Percentiles rank a stretch among this genome's conserved stretches.
Conservation (phyloP, 1,140 invertebrate species). For the Polypedilum pembai region DNA sequence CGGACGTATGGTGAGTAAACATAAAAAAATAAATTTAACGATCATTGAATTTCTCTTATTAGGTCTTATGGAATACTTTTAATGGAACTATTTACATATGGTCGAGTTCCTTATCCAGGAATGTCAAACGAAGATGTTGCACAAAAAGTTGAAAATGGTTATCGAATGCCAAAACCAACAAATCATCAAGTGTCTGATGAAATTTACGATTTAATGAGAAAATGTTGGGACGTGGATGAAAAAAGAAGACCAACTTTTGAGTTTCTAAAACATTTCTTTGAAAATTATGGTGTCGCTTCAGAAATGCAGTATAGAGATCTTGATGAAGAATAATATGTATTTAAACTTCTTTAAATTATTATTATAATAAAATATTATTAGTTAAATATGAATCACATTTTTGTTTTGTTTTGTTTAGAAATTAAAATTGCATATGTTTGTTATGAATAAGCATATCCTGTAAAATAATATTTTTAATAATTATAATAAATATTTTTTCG, state of each 20-base stretch:
- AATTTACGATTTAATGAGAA: slow-evolving; percentile 82
- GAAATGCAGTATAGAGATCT: slow-evolving; percentile 83
- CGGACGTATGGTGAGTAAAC: slow-evolving; percentile 76
- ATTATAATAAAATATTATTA: no score
- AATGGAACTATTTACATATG: slow-evolving; percentile 95
- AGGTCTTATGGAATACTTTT: slow-evolving; percentile 87
- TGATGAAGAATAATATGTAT: no score
- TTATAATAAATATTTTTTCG: no score
- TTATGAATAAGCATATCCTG: no score
- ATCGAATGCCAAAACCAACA: slow-evolving; percentile 86
- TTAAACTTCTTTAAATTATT: no score
- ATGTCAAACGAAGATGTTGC: slow-evolving; percentile 94
- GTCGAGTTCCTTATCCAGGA: slow-evolving; percentile 92
- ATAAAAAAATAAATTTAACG: no score
- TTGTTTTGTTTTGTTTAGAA: no score
- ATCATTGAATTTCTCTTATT: not conserved
- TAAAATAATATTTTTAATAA: no score
- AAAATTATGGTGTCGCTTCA: slow-evolving; percentile 91
- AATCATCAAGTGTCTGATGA: slow-evolving; percentile 80
- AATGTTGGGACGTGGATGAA: slow-evolving; percentile 87
- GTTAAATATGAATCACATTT: no score
- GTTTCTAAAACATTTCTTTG: slow-evolving; percentile 93
- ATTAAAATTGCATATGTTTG: no score
- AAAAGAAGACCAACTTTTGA: slow-evolving; percentile 97
- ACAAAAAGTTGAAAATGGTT: slow-evolving; percentile 89